These are phyloP conservation scores for Philypnodon macrostomus DNA, from an alignment of 2,797 vertebrate species.

Conservation along the genomic window DNA sequence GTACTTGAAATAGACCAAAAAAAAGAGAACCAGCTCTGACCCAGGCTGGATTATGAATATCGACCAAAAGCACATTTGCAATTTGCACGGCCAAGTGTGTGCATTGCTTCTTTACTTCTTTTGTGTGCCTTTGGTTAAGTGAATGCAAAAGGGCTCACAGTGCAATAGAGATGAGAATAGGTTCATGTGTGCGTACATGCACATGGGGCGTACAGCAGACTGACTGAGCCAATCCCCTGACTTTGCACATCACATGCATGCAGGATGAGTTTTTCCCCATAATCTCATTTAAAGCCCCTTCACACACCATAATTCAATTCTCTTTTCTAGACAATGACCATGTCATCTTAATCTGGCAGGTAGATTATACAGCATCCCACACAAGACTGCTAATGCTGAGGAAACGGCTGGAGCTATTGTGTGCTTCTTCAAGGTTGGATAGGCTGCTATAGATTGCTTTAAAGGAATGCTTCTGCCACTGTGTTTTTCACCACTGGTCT, in stretches of 20 bases:
- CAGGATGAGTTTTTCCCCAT: constrained; percentile 64
- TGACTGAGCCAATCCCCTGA: constrained; percentile 46
- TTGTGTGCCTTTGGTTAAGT: constrained; percentile 32
- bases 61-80: constrained; percentile 31
- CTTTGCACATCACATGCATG: constrained; percentile 59
- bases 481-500: constrained; percentile 55
- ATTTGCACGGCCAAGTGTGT: constrained; percentile 27
- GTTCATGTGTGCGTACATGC: constrained; percentile 6
- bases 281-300: constrained; percentile 78
- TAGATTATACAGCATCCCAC: constrained; percentile 77
- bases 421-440: constrained; percentile 72
- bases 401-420: constrained; percentile 62
- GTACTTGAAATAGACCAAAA: constrained; percentile 16
- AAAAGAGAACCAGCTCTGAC: constrained; percentile 8
- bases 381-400: constrained; percentile 71
- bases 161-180: constrained; percentile 16
- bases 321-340: constrained; percentile 77
- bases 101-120: constrained; percentile 29
- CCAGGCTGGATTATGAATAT: constrained; percentile 14
- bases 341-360: constrained; percentile 81
- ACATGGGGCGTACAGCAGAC: constrained; percentile 12
- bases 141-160: constrained; percentile 41
- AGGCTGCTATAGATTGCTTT: constrained; percentile 67
- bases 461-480: constrained; percentile 71
- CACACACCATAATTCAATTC: constrained; percentile 78